phyloP scores from a whole-genome alignment of 30 jellyfish, hydroid and myxozoan species.

The Catostylus mosaicus region DNA sequence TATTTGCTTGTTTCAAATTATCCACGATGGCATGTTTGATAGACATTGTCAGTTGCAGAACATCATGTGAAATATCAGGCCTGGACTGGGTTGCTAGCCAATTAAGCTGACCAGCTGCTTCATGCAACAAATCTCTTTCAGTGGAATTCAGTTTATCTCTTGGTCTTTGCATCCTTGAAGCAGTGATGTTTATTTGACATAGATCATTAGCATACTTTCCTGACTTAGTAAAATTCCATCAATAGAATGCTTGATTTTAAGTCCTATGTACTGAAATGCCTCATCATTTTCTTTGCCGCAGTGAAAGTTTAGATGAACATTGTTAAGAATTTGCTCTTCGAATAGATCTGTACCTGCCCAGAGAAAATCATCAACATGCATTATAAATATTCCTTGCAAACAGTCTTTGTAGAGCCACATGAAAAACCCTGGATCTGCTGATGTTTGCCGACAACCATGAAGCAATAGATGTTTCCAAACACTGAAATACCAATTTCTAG shows the following conservation, averaged over 20 bases:
- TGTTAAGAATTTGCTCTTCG: neutral
- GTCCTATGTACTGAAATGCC: constrained; percentile 13
- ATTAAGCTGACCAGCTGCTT: constrained; percentile 22
- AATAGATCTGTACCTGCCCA: constrained; percentile 27
- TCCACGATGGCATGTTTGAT: neutral
- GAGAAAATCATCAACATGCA: constrained; percentile 17
- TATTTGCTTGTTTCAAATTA: constrained; percentile 9
- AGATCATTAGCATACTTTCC: neutral
- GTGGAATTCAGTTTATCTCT: constrained; percentile 13
- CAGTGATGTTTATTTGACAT: constrained; percentile 3
- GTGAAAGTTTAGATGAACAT: neutral
- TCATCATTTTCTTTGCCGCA: constrained; percentile 6
- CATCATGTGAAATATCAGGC: constrained; percentile 21
- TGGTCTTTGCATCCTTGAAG: neutral
- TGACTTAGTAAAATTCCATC: constrained; percentile 12
- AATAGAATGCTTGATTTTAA: neutral
- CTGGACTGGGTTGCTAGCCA: constrained; percentile 36
- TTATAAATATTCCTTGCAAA: constrained; percentile 15
- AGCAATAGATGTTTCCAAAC: neutral
- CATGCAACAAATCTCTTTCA: constrained; percentile 1
- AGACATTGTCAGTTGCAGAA: neutral
- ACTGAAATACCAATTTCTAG: constrained; percentile 13
- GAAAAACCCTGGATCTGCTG: constrained; percentile 24
- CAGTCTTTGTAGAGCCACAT: neutral
- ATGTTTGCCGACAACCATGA: constrained; percentile 32